Evolutionary conservation across 2,797 vertebrate species (phyloP).

Genomic region (Falco columbarius): DNA sequence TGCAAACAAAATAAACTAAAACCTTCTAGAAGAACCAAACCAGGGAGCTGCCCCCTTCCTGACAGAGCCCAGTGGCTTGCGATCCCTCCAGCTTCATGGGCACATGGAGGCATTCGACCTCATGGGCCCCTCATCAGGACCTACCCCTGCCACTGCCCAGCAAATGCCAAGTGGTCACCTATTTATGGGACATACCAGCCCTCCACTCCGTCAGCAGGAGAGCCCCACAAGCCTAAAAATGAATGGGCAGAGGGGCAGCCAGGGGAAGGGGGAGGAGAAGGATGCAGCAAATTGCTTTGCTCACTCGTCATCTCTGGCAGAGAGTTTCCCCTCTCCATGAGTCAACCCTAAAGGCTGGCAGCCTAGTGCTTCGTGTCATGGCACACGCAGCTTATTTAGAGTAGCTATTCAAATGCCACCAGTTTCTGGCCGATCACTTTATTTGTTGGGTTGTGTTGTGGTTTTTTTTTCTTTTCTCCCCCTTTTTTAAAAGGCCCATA

Average conservation of each 20-base stretch:
- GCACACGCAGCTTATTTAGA: not conserved
- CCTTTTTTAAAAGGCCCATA: not conserved
- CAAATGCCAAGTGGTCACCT: not conserved
- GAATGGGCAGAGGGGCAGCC: not conserved
- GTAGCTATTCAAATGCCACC: not conserved
- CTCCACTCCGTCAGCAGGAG: not conserved
- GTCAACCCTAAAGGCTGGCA: not conserved
- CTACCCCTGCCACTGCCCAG: not conserved
- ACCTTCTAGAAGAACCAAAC: not conserved
- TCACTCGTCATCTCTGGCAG: not conserved
- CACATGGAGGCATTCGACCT: not conserved
- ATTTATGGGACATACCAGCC: not conserved
- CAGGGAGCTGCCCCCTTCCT: not conserved
- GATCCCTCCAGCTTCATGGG: not conserved
- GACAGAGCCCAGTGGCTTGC: not conserved
- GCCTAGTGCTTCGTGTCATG: not conserved
- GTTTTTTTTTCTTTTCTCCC: accelerated
- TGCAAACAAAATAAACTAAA: not conserved
- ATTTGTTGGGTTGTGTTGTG: not conserved
- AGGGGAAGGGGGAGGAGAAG: not conserved
- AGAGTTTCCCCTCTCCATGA: not conserved
- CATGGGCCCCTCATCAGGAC: not conserved
- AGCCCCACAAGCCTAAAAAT: not conserved
- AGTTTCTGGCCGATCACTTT: not conserved
- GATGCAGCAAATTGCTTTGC: not conserved